Evolutionary conservation across 2,797 vertebrate species (phyloP), one percentile per base, ranked within the genome.

Genomic region (Prionace glauca): DNA sequence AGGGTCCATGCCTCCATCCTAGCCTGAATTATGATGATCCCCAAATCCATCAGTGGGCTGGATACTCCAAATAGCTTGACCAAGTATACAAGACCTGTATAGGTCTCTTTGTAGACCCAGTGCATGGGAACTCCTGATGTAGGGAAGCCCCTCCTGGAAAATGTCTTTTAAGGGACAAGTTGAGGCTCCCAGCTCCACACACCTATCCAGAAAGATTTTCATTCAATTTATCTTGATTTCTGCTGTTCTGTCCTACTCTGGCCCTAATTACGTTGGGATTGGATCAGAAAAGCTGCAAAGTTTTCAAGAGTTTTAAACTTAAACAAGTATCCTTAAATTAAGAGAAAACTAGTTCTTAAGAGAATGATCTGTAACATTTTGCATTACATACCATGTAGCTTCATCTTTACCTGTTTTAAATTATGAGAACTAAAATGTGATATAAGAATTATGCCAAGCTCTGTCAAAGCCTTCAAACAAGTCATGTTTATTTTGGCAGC

Each of bases 391-490:
- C n/a, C 65, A 92, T 69, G 18, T 92, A 92, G 65, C 62, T 67
- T 92, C 36, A 92, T 22, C 65, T 92, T 92, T 92, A 92, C 65
- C 90, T 92, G 62, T 5, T 92, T 92, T 69, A 69, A 69, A 4
- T 41, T 69, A 10, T 67, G 62, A 69, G 36, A 8, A 69, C 65
- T 24, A 10, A 41, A 26, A n/a, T 24, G 20, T 69, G 90, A 69
- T 24, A 92, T 8, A 92, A 92, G 65, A 69, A 18, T 36, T 69
- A 26, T 41, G 22, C 90, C 92, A 96, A 98, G 69, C 9, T 96
- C 96, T 96, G 97, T 96, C 96, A 98, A 97, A 81, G 96, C 95
- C 96, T 96, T 97, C 96, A 98, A 97, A 95, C 96, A 97, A 69
- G 96, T 86, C 88, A 97, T 96, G 94, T 96, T 97, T 96, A 96